Base-by-base conservation (phyloP, 1,140 invertebrate species). In the Chlorops oryzae region DNA sequence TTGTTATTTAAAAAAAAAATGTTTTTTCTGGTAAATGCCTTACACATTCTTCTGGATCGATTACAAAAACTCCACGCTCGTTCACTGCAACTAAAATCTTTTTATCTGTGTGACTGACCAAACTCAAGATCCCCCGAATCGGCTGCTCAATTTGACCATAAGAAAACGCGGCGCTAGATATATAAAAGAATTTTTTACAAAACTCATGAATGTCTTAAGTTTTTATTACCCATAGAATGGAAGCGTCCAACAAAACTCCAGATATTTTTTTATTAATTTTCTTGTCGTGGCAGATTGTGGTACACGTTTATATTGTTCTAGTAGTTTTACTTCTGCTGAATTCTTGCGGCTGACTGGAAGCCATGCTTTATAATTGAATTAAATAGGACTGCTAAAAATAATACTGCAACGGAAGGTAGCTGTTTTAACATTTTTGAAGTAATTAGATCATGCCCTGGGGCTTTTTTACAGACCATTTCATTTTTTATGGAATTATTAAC, bases 101-200 rank as follows among this genome's bases (percentile, higher is more conserved):
- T 57, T 88, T 81, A 69, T 94, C 90, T 58, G 86, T 84, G 67
- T 92, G 87, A 7, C 85, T 89, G 15, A 95, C 81, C 61, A 94
- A 78, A 15, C 88, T 88, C 34, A 87, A 86, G 18, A 94, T 73
- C 17, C 89, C 89, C 47, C 87, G 77, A 0, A 89, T 83, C 1
- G 90, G 90, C 70, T 88, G 87, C 66, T 96, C 91, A 28, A 95
- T 85, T 75, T 93, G 90, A 10, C 89, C 91, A 77, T 87, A 84
- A 70, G 91, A 92, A 73, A 88, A 89, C 7, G 88, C 88, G 45
- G 86, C 85, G 21, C 88, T 87, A 65, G 3, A 74, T 50, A 27
- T 42, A 23, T n/a, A n/a, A n/a, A n/a, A n/a, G n/a, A 32, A 32
- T 32, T 32, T 9, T 32, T 32, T 32, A 32, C 27, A 32, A 6